phyloP scores from a whole-genome alignment of 2,113 vertebrate genomes.

The Macrotus californicus region DNA sequence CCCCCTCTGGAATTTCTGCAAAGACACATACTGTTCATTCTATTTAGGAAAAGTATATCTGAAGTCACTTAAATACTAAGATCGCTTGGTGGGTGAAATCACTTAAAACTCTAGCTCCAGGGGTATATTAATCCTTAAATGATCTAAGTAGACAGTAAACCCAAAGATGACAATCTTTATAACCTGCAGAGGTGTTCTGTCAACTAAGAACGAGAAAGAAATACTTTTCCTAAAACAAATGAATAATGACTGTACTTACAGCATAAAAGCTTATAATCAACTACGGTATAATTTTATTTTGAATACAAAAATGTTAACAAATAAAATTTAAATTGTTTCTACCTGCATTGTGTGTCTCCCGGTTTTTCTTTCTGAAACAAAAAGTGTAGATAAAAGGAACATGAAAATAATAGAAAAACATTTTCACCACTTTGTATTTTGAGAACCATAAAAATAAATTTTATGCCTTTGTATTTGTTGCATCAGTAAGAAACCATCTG shows the following conservation, averaged over 20 bases:
- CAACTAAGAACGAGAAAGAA: conserved; percentile 4
- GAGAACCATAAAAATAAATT: conserved; percentile 26
- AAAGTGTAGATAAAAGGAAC: conserved; percentile 38
- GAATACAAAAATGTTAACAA: conserved; percentile 28
- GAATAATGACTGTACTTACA: not conserved
- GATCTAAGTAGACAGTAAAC: not conserved
- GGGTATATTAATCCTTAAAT: not conserved
- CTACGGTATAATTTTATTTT: conserved; percentile 8
- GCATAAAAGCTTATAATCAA: not conserved
- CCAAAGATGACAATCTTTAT: not conserved
- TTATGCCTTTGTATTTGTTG: conserved; percentile 21
- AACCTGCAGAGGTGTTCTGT: not conserved
- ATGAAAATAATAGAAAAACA: conserved; percentile 47
- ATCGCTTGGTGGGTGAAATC: not conserved
- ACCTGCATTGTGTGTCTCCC: conserved; percentile 99
- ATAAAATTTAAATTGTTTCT: conserved; percentile 45
- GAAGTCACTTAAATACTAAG: not conserved
- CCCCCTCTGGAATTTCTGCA: not conserved
- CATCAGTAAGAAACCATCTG: not conserved
- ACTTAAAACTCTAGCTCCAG: not conserved
- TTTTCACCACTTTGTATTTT: conserved; percentile 29
- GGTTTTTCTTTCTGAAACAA: conserved; percentile 95
- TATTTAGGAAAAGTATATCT: not conserved
- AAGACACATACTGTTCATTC: not conserved
- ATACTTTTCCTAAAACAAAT: not conserved